Evolutionary conservation across 1,140 invertebrate genomes (phyloP).

Genomic region (Drosophila tristis): DNA sequence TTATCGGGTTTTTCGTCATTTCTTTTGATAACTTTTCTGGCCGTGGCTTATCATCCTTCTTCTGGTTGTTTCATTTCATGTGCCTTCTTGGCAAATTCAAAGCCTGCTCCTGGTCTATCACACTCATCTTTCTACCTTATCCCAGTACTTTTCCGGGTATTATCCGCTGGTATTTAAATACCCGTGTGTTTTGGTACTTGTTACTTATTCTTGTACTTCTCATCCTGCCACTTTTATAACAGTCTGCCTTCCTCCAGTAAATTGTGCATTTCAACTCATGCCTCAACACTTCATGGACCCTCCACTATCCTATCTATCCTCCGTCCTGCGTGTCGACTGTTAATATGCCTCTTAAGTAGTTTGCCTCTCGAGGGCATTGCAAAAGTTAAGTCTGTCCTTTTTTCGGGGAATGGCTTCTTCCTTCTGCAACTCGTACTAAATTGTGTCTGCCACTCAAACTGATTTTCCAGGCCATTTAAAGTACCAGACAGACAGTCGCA

Average conservation of each 20-base stretch:
- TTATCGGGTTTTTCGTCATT: too few species aligned
- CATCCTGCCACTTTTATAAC: not conserved
- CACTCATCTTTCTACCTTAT: conserved; percentile 9
- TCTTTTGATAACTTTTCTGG: too few species aligned
- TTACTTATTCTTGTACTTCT: conserved; percentile 1
- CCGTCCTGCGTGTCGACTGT: conserved; percentile 40
- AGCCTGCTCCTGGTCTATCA: too few species aligned
- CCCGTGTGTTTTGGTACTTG: too few species aligned
- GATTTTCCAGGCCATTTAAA: conserved; percentile 62
- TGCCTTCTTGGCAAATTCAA: too few species aligned
- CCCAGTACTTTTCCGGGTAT: not conserved
- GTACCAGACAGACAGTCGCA: conserved; percentile 3
- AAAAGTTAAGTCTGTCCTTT: conserved; percentile 28
- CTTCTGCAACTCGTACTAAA: conserved; percentile 20
- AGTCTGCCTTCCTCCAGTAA: conserved; percentile 21
- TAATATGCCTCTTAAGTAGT: conserved; percentile 50
- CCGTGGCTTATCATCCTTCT: too few species aligned
- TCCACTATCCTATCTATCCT: not conserved
- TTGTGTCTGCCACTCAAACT: conserved; percentile 36
- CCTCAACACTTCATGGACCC: conserved; percentile 19
- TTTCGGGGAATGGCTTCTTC: not conserved
- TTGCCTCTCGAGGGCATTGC: conserved; percentile 5
- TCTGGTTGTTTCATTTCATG: too few species aligned
- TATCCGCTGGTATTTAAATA: not conserved
- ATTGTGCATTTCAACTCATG: conserved; percentile 56